These are phyloP conservation scores for zebrafish (Danio rerio) DNA, from an alignment of 2,113 vertebrate genomes.

Conservation along the genomic window DNA sequence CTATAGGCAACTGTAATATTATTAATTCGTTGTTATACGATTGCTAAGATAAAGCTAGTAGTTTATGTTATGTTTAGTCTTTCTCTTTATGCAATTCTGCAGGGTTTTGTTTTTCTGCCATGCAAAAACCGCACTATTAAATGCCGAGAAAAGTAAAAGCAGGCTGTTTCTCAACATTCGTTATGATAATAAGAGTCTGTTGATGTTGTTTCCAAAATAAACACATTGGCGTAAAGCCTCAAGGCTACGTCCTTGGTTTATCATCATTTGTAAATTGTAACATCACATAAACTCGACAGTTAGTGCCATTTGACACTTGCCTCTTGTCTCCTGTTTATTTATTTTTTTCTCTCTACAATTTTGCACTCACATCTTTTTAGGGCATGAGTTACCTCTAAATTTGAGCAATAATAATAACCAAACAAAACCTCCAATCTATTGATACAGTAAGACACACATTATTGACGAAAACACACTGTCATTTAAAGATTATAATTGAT, in stretches of 20 bases:
- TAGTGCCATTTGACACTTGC: neutral
- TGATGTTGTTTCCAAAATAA: conserved; percentile 22
- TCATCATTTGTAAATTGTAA: neutral
- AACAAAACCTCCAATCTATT: neutral
- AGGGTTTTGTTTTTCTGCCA: no score
- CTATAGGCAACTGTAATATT: no score
- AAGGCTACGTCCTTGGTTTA: conserved; percentile 9
- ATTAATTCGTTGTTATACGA: no score
- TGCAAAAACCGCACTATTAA: neutral
- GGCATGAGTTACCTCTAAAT: neutral
- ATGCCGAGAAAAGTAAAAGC: neutral
- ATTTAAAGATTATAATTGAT: neutral
- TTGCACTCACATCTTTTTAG: neutral
- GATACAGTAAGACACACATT: neutral
- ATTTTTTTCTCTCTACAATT: neutral
- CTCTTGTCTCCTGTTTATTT: neutral
- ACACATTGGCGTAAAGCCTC: neutral
- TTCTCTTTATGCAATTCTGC: no score
- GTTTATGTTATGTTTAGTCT: no score
- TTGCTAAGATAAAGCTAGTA: no score
- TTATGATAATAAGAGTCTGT: neutral
- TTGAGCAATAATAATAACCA: neutral
- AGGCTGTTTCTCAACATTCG: neutral
- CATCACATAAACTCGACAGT: neutral
- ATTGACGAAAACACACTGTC: neutral